Percentiles rank a stretch among this genome's conserved stretches.
These are phyloP conservation scores for Sarcophaga bullata DNA, from an alignment of 1,140 invertebrate genomes.

Conservation along the genomic window DNA sequence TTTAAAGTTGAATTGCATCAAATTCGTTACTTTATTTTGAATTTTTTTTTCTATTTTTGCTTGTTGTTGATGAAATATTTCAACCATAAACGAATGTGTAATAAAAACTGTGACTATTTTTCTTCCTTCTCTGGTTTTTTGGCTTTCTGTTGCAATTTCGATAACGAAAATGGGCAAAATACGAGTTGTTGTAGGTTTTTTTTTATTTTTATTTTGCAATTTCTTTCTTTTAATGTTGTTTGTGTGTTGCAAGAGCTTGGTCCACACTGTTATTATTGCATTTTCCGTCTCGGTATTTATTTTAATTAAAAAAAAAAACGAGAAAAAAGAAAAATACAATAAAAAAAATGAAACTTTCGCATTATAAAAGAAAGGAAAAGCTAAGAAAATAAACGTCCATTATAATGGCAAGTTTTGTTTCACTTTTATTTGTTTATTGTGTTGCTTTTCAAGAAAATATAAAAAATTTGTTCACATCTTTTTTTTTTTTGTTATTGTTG, in stretches of 20 bases:
- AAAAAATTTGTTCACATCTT: not conserved
- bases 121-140: not conserved
- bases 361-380: too few species aligned
- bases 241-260: not conserved
- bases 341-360: not conserved
- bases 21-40: not conserved
- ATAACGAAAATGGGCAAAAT: slow-evolving; percentile 5
- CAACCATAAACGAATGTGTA: not conserved
- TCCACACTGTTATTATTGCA: not conserved
- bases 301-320: not conserved
- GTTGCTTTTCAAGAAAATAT: too few species aligned
- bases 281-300: slow-evolving; percentile 4
- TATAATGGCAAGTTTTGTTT: slow-evolving; percentile 1
- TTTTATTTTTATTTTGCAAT: not conserved
- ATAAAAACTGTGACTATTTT: not conserved
- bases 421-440: not conserved
- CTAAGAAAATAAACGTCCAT: not conserved
- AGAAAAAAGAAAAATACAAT: not conserved
- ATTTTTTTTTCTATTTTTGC: not conserved
- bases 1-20: not conserved
- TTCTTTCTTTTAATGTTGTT: not conserved
- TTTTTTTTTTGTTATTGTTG: not conserved
- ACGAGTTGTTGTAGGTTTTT: not conserved
- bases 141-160: not conserved
- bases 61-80: not conserved